A percentile compares a stretch with the other conserved stretches of the same genome.
These are phyloP conservation scores for Phrynocephalus versicolor DNA, from an alignment of 2,113 vertebrate genomes.

Conservation along the genomic window DNA sequence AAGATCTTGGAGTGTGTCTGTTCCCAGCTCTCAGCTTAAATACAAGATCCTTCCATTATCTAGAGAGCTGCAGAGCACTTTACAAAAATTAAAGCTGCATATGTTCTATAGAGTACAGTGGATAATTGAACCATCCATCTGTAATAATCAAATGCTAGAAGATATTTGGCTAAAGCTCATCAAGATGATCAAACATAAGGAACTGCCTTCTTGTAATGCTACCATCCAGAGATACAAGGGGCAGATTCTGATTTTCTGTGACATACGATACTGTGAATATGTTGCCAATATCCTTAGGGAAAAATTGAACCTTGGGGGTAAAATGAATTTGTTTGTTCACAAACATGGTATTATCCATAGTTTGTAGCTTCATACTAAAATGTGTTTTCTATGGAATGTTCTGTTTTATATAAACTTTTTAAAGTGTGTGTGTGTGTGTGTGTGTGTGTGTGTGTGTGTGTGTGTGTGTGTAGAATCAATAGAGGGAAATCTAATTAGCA, in stretches of 20 bases:
- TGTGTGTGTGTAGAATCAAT: no score
- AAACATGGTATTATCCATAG: conserved; percentile 83
- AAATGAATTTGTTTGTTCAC: conserved; percentile 81
- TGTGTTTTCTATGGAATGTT: conserved; percentile 3
- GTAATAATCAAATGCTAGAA: conserved; percentile 78
- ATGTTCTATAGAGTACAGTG: conserved; percentile 85
- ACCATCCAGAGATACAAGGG: conserved; percentile 83
- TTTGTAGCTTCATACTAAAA: conserved; percentile 56
- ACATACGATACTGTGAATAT: conserved; percentile 85
- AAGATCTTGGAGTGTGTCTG: conserved; percentile 86
- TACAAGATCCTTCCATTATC: conserved; percentile 75
- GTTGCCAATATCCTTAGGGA: conserved; percentile 83
- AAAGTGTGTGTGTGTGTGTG: no score
- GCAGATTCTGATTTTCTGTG: conserved; percentile 95
- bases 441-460: no score
- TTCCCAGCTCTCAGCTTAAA: conserved; percentile 48
- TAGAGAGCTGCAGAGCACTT: conserved; percentile 69
- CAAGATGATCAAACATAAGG: conserved; percentile 68
- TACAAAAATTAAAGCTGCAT: conserved; percentile 81
- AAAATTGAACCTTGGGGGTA: conserved; percentile 81
- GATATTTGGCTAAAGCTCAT: conserved; percentile 83
- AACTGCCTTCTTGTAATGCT: conserved; percentile 88
- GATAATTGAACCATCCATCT: conserved; percentile 80
- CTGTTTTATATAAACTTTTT: not conserved
- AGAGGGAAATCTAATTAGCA: not conserved